Conservation (phyloP, 1,140 invertebrate species). For the Sinonovacula constricta region DNA sequence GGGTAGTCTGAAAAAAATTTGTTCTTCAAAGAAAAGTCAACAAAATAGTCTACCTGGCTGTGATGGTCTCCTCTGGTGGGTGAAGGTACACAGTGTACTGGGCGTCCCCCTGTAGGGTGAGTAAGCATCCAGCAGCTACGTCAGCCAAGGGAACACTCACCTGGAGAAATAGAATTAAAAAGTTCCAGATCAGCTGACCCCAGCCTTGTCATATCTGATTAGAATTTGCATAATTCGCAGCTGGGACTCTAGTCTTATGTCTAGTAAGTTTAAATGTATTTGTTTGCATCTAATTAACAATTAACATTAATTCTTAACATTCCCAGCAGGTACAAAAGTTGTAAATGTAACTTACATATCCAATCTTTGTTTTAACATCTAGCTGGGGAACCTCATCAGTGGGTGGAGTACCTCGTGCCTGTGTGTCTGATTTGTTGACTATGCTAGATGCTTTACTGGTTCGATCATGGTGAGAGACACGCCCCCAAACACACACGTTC, state of each 20-base stretch:
- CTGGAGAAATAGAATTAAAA: too few relatives aligned
- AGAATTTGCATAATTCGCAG: too few relatives aligned
- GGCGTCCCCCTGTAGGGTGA: constrained; percentile 89
- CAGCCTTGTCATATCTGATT: too few relatives aligned
- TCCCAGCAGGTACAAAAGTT: too few relatives aligned
- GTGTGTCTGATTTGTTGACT: neutral
- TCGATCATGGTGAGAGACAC: constrained; percentile 46
- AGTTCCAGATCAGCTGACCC: too few relatives aligned
- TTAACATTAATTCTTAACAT: too few relatives aligned
- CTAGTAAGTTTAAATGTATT: too few relatives aligned
- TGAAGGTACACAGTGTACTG: constrained; percentile 82
- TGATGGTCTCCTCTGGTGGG: constrained; percentile 69
- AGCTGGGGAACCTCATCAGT: constrained; percentile 17
- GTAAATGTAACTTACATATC: constrained; percentile 35
- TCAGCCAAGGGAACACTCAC: constrained; percentile 88
- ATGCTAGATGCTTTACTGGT: neutral
- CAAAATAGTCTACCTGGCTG: constrained; percentile 62
- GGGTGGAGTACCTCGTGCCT: constrained; percentile 31
- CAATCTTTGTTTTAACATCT: constrained; percentile 45
- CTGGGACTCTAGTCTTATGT: too few relatives aligned
- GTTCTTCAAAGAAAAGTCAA: too few relatives aligned
- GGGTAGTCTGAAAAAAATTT: too few relatives aligned
- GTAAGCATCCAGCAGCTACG: constrained; percentile 87
- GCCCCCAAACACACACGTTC: constrained; percentile 89
- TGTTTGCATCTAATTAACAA: too few relatives aligned